These are phyloP conservation scores for Chrysoperla carnea DNA, from an alignment of 1,140 invertebrate genomes.

Conservation along the genomic window DNA sequence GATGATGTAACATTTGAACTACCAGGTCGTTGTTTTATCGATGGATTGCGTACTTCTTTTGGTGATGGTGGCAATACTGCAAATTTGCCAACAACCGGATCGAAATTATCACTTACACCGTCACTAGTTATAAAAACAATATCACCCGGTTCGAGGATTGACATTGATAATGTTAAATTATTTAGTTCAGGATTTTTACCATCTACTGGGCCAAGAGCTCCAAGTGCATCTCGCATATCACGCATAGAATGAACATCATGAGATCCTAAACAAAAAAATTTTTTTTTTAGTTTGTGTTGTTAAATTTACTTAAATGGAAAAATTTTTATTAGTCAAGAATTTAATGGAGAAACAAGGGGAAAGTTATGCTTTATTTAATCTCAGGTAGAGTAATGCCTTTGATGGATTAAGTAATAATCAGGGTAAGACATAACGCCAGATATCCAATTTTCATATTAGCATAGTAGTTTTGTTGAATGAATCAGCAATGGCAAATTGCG, in stretches of 20 bases:
- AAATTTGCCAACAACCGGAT: conserved; percentile 87
- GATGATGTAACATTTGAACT: conserved; percentile 20
- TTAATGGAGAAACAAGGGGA: no score
- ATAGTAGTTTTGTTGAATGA: no score
- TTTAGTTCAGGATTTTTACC: conserved; percentile 66
- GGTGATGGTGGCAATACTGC: conserved; percentile 34
- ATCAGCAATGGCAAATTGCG: no score
- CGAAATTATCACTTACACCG: conserved; percentile 87
- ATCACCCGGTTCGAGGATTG: conserved; percentile 64
- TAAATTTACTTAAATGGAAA: no score
- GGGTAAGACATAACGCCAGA: no score
- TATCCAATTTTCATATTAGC: no score
- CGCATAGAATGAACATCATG: conserved; percentile 77
- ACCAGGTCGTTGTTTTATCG: conserved; percentile 14
- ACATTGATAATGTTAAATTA: conserved; percentile 81
- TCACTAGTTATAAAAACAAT: conserved; percentile 82
- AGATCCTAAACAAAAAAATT: conserved; percentile 39
- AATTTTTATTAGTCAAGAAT: no score
- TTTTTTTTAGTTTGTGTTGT: no score
- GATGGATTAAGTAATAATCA: no score
- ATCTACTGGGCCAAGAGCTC: conserved; percentile 77
- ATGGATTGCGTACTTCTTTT: conserved; percentile 8
- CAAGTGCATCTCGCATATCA: conserved; percentile 82
- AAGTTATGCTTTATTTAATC: no score
- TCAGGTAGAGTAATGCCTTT: no score